A percentile compares a stretch with the other conserved stretches of the same genome.
Evolutionary conservation across 2,888 invertebrate species (phyloP).

Genomic region (Andrena bucephala): DNA sequence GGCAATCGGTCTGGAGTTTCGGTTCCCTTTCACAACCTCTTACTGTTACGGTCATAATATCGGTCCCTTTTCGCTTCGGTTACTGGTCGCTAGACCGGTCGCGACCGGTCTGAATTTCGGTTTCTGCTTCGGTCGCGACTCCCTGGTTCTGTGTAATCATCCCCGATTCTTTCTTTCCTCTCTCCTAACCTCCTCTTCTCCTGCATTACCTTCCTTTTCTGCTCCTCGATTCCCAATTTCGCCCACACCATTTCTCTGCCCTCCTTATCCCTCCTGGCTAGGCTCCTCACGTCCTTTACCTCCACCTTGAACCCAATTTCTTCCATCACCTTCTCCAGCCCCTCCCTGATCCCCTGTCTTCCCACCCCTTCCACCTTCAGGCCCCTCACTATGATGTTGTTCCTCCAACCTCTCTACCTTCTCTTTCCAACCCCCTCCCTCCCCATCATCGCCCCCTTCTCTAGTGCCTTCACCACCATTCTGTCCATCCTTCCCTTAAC

Average conservation of each 20-base stretch:
- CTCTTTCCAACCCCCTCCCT: not conserved
- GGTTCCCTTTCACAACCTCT: no score
- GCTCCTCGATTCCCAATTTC: not conserved
- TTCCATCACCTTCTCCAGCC: not conserved
- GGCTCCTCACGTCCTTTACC: not conserved
- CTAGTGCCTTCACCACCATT: not conserved
- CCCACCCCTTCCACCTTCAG: not conserved
- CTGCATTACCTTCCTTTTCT: constrained; percentile 1
- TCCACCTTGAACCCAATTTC: not conserved
- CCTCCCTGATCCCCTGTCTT: not conserved
- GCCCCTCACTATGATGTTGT: not conserved
- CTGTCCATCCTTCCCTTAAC: not conserved
- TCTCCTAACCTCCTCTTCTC: not conserved
- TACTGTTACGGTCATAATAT: no score
- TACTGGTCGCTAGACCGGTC: no score
- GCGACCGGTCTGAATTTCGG: no score
- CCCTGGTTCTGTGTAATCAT: not conserved
- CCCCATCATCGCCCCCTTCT: not conserved
- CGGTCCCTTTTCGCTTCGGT: no score
- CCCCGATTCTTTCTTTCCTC: not conserved
- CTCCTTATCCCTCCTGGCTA: not conserved
- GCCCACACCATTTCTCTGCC: not conserved
- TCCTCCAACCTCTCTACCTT: not conserved
- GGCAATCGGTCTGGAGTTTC: no score
- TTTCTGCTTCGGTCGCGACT: no score